Base-by-base conservation (phyloP, 2,888 invertebrate genomes). In the Julus scandinavius region DNA sequence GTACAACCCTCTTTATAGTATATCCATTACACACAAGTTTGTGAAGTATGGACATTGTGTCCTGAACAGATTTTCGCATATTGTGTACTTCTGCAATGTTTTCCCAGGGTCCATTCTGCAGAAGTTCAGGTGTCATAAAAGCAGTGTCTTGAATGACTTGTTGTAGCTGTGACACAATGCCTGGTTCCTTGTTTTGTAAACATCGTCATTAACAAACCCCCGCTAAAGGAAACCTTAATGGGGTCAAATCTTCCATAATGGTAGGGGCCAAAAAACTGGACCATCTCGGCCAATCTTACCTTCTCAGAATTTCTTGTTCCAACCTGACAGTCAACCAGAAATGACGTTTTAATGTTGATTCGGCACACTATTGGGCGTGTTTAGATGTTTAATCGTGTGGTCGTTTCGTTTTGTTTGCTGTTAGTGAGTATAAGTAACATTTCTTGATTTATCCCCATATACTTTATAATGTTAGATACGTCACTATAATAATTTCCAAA, bases 131-230 rank as follows among this genome's bases (percentile, higher is more conserved):
- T 80, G 80, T 80, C 80, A 80, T 7, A 11, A 80, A 38, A 80
- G 80, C 80, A 80, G 80, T 38, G 80, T 38, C 29, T 13, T 13
- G 38, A 11, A 29, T 72, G 72, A 72, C 11, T 72, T 80, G 38
- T 80, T 80, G 80, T 13, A 11, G 80, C 80, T 80, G 38, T 9
- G 80, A 38, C 80, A 80, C 80, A 80, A 80, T 80, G 13, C 13
- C 80, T 80, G 80, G 6, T 80, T 80, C 80, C 11, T 80, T 80
- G 80, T 80, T 38, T 80, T 80, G 38, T 80, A 80, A 80, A 80
- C 80, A 80, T 38, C 13, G 11, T 80, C 80, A 80, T 80, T 80
- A 80, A 80, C 2, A 80, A 80, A 80, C 38, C 80, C 80, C 80
- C 80, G 80, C 80, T 38, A 80, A 80, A 80, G 80, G 20, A 80